Conservation (phyloP, 2,888 invertebrate species). For the Campaea margaritaria region DNA sequence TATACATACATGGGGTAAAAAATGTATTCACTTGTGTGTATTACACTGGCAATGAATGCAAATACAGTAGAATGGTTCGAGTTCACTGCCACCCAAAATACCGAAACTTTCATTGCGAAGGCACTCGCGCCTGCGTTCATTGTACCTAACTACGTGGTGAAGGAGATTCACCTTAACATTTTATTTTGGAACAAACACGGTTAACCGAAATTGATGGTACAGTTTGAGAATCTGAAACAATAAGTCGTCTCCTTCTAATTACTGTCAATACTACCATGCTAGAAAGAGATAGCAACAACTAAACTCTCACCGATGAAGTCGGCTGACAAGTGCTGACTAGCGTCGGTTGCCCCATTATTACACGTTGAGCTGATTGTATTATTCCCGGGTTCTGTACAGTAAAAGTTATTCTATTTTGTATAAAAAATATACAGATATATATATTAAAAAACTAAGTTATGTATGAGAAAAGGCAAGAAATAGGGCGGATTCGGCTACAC, state of each 20-base stretch:
- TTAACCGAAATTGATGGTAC: too few species aligned
- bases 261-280: conserved; percentile 5
- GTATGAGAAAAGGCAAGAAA: too few species aligned
- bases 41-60: neutral
- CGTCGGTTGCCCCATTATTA: conserved; percentile 24
- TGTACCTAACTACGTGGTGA: too few species aligned
- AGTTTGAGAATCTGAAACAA: too few species aligned
- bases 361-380: conserved; percentile 20
- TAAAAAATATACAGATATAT: too few species aligned
- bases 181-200: too few species aligned
- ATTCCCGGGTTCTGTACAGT: conserved; percentile 19
- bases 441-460: too few species aligned
- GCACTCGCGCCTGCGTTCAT: too few species aligned
- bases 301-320: conserved; percentile 14
- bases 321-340: conserved; percentile 24
- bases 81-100: neutral
- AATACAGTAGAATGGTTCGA: neutral
- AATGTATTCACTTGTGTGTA: neutral
- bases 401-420: neutral
- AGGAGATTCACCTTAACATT: too few species aligned
- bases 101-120: too few species aligned
- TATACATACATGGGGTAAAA: too few species aligned
- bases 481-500: too few species aligned
- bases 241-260: conserved; percentile 1
- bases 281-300: conserved; percentile 10